Base-by-base conservation (phyloP, 2,888 invertebrate species). In the Lordiphosa fenestrarum region DNA sequence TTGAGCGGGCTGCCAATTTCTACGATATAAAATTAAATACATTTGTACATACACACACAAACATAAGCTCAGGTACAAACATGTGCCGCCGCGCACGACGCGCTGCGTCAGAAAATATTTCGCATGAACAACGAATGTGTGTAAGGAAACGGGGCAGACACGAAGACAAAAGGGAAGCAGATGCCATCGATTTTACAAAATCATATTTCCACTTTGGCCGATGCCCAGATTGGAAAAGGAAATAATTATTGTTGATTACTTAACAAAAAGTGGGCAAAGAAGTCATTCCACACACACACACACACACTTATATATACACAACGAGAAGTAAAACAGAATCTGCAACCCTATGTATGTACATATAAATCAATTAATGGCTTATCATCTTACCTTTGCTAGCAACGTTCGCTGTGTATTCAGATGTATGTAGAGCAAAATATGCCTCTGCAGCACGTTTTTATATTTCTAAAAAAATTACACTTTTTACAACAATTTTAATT, bases 71-170 rank as follows among this genome's bases (percentile, higher is more conserved):
- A 41, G 47, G 53, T 76, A 62, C 53, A 60, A 83, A 71, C 84
- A 80, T 83, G 77, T 83, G 84, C 74, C 65, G 73, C 78, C 65
- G 73, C 78, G 71, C 83, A 78, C 74, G 82, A 82, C 83, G 76
- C 78, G 64, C 81, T 76, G 63, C 77, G 68, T 71, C 68, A 62
- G 70, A 66, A 64, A 55, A 50, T 56, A 60, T 69, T 56, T 50
- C 36, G 53, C 53, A 47, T 36, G 23, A 15, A 44, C 23, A 49
- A 36, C 13, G 33, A 41, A 30, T 9, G 10, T 30, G 30, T 30
- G n/a, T n/a, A 39, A 39, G 12, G 6, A 36, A 4, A 49, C 53
- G 42, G 48, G 58, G 66, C 35, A 47, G 52, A 47, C 54, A 48
- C 53, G 25, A 37, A 19, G 19, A 19, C 19, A 19, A 19, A 19